phyloP scores from a whole-genome alignment of 2,888 invertebrate species.

The Dorcus hopei region DNA sequence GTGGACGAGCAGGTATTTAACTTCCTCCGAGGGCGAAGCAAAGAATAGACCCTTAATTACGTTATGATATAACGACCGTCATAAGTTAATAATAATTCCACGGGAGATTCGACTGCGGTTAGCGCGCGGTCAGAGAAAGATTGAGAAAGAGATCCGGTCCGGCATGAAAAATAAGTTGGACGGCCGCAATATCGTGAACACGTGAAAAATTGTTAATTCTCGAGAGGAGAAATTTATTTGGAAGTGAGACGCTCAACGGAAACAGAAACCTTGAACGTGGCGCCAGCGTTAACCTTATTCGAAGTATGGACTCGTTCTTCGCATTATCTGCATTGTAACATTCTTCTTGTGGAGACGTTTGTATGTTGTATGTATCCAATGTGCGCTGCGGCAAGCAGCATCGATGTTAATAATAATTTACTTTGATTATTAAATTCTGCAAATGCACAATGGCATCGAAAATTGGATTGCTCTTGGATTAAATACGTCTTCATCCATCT shows the following conservation, averaged over 20 bases:
- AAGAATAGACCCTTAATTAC: conserved; percentile 22
- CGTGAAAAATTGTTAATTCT: conserved; percentile 1
- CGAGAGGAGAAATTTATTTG: conserved; percentile 14
- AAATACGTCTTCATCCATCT: too few species aligned
- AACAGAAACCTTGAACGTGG: conserved; percentile 11
- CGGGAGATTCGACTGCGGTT: background rate
- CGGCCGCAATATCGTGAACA: background rate
- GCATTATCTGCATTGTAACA: conserved; percentile 16
- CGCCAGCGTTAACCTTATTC: conserved; percentile 17
- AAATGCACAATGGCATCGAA: too few species aligned
- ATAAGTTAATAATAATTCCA: conserved; percentile 21
- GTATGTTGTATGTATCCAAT: too few species aligned
- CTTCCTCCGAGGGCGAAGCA: conserved; percentile 22
- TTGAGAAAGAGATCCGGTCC: background rate
- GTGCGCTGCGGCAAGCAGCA: too few species aligned
- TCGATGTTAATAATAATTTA: too few species aligned
- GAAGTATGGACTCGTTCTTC: conserved; percentile 16
- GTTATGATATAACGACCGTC: conserved; percentile 20
- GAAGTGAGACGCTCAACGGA: conserved; percentile 1
- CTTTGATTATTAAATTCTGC: too few species aligned
- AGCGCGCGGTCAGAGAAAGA: too few species aligned
- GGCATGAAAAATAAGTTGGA: background rate
- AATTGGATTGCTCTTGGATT: too few species aligned
- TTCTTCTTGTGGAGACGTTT: background rate
- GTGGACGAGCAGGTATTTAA: conserved; percentile 29